These are phyloP conservation scores for Dasypolia templi DNA, from an alignment of 2,888 invertebrate species.

Conservation along the genomic window DNA sequence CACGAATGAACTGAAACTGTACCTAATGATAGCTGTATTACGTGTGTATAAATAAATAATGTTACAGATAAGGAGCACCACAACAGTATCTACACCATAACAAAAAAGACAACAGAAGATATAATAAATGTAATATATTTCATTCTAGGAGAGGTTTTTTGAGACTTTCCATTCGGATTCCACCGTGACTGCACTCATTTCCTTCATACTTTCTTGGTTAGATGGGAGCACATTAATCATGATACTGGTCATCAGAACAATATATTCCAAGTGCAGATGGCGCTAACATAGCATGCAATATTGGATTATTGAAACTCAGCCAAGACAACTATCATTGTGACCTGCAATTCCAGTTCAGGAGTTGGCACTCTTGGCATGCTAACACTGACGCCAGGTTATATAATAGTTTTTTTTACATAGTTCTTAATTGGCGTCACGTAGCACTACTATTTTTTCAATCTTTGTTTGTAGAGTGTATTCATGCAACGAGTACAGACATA, in stretches of 20 bases:
- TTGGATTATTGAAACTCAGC: slow-evolving; percentile 33
- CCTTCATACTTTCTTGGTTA: neutral
- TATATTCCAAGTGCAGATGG: slow-evolving; percentile 14
- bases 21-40: neutral
- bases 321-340: slow-evolving; percentile 27
- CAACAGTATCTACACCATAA: neutral
- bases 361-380: slow-evolving; percentile 29
- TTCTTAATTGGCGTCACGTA: neutral
- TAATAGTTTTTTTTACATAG: neutral
- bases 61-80: neutral
- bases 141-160: neutral
- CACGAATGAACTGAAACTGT: neutral
- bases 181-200: neutral
- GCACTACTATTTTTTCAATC: neutral
- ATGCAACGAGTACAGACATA: neutral
- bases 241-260: neutral
- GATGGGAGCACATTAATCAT: neutral
- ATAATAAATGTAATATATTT: neutral
- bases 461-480: neutral
- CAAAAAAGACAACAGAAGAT: neutral
- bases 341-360: slow-evolving; percentile 32
- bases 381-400: slow-evolving; percentile 20
- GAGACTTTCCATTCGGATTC: too few species aligned
- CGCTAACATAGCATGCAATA: slow-evolving; percentile 18
- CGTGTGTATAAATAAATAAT: neutral